A percentile compares a stretch with the other conserved stretches of the same genome.
Conservation (phyloP, 1,140 invertebrate species). For the Brachionus manjavacas region DNA sequence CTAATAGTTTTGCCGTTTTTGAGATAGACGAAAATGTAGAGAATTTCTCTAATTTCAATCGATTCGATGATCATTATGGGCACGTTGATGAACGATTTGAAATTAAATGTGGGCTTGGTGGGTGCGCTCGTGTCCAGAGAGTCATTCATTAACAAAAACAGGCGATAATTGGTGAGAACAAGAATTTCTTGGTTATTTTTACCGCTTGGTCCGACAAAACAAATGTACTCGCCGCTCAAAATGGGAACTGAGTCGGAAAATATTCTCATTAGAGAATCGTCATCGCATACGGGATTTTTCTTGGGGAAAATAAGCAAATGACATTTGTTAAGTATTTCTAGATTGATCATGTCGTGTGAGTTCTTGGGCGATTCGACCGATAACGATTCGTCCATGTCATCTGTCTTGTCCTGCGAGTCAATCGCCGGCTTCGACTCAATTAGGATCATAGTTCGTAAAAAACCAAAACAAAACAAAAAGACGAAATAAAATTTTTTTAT, state of each 20-base stretch:
- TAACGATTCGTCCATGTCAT: not conserved
- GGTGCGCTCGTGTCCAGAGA: no score
- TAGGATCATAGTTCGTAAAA: constrained; percentile 10
- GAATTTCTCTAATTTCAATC: constrained; percentile 62
- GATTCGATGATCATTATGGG: constrained; percentile 77
- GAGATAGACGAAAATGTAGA: constrained; percentile 50
- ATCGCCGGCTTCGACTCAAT: not conserved
- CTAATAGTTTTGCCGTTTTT: constrained; percentile 55
- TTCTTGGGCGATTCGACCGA: not conserved
- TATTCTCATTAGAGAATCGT: not conserved
- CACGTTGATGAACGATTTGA: constrained; percentile 63
- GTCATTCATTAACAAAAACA: not conserved
- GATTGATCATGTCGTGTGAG: not conserved
- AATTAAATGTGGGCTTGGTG: not conserved
- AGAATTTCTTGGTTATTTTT: constrained; percentile 15
- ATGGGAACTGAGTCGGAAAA: not conserved
- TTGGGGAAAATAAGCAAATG: constrained; percentile 16
- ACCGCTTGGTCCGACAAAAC: not conserved
- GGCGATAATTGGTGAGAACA: constrained; percentile 21
- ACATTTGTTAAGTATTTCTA: constrained; percentile 35
- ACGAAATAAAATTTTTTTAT: constrained; percentile 23
- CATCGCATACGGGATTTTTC: constrained; percentile 6
- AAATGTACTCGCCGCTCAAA: constrained; percentile 26
- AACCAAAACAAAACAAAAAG: constrained; percentile 7
- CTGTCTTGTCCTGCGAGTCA: not conserved